Conservation (phyloP, 2,797 vertebrate species). For the Bradypodion pumilum region DNA sequence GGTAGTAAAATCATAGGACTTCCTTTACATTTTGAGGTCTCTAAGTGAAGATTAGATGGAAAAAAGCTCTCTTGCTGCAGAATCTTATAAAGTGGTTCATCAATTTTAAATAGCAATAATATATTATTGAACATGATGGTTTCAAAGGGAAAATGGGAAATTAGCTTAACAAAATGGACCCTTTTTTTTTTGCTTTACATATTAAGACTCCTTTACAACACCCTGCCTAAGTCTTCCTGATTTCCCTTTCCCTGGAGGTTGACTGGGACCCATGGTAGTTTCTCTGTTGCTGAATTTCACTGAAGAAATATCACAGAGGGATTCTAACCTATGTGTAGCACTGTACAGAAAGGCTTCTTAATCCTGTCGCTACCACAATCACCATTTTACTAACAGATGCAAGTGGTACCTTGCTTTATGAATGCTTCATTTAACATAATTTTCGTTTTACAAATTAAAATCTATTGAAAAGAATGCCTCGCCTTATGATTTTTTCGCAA, state of each 20-base stretch:
- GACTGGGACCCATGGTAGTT: neutral
- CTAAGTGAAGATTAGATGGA: neutral
- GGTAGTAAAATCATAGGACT: neutral
- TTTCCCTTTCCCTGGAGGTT: neutral
- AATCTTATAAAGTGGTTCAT: slow-evolving; percentile 32
- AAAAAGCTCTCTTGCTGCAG: neutral
- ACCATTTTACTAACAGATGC: neutral
- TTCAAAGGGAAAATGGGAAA: slow-evolving; percentile 26
- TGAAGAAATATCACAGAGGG: neutral
- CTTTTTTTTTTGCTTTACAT: slow-evolving; percentile 23
- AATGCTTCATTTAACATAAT: too few species aligned
- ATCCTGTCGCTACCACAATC: neutral
- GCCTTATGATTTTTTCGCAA: too few species aligned
- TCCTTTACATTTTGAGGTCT: neutral
- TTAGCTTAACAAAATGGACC: slow-evolving; percentile 33
- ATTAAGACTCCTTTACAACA: slow-evolving; percentile 11
- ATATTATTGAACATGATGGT: slow-evolving; percentile 34
- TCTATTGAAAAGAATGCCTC: too few species aligned
- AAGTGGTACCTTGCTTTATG: too few species aligned
- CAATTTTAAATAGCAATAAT: slow-evolving; percentile 40
- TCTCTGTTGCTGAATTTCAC: neutral
- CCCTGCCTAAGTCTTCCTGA: neutral
- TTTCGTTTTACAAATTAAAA: too few species aligned
- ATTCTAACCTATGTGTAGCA: neutral
- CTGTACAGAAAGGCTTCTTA: neutral